A percentile compares a stretch with the other conserved stretches of the same genome.
These are phyloP conservation scores for Aythya baeri DNA, from an alignment of 2,113 vertebrate genomes.

Conservation along the genomic window DNA sequence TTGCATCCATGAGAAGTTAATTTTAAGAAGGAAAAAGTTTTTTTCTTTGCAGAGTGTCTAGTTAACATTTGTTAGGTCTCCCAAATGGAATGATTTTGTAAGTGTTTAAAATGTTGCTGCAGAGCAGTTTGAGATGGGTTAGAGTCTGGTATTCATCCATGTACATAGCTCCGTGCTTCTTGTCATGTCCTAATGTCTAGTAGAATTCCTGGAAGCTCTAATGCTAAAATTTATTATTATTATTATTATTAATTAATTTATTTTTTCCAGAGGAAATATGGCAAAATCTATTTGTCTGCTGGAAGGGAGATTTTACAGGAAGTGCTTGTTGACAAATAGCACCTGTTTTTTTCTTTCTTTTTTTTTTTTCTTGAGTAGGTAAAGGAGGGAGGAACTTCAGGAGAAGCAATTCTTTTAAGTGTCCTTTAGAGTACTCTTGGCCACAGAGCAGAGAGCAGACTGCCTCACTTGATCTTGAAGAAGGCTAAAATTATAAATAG, in stretches of 20 bases:
- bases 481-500: neutral
- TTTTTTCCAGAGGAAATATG: neutral
- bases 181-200: neutral
- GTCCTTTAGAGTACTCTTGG: neutral
- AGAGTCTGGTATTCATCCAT: neutral
- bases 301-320: neutral
- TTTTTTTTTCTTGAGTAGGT: neutral
- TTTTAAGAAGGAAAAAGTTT: slow-evolving; percentile 48
- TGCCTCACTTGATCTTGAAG: neutral
- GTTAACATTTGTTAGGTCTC: slow-evolving; percentile 13
- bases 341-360: neutral
- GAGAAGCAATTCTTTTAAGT: neutral
- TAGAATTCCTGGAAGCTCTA: neutral
- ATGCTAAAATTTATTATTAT: neutral
- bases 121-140: neutral
- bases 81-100: neutral
- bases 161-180: neutral
- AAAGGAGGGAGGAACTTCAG: neutral
- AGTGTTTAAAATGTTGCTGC: slow-evolving; percentile 4
- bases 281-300: neutral
- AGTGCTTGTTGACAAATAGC: neutral
- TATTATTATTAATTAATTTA: neutral
- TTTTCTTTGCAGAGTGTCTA: slow-evolving; percentile 1
- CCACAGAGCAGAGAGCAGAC: neutral
- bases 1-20: slow-evolving; percentile 41